phyloP scores from a whole-genome alignment of 2,797 vertebrate species.

The Antrozous pallidus region DNA sequence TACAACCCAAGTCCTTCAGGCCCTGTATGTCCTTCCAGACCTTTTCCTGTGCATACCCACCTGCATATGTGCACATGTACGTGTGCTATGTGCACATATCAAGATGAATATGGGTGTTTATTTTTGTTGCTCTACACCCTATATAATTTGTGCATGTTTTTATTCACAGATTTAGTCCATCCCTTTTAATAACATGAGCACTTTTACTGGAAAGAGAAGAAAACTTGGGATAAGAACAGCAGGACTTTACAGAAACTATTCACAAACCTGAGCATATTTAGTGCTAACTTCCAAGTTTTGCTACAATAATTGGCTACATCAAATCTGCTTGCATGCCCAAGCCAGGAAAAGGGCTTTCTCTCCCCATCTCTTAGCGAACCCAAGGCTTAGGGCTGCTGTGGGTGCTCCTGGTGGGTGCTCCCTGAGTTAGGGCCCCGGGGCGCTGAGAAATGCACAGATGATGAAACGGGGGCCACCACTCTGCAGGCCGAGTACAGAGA shows the following conservation, averaged over 20 bases:
- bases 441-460: background rate
- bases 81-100: too few relatives aligned
- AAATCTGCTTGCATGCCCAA: background rate
- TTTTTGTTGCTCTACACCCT: background rate
- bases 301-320: background rate
- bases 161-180: background rate
- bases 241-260: background rate
- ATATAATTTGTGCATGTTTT: background rate
- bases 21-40: background rate
- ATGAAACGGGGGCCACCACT: background rate
- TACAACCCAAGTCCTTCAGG: background rate
- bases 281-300: background rate
- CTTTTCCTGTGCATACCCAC: background rate
- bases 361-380: background rate
- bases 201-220: background rate
- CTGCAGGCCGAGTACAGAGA: background rate
- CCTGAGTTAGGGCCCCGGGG: background rate
- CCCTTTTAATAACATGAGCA: background rate
- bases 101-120: background rate
- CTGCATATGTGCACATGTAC: background rate
- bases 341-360: background rate
- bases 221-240: background rate
- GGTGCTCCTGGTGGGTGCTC: too few relatives aligned
- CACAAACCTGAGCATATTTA: background rate
- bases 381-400: background rate